Percentiles rank a stretch among this genome's conserved stretches.
Conservation (phyloP, 2,888 invertebrate species). For the Fragum fragum region DNA sequence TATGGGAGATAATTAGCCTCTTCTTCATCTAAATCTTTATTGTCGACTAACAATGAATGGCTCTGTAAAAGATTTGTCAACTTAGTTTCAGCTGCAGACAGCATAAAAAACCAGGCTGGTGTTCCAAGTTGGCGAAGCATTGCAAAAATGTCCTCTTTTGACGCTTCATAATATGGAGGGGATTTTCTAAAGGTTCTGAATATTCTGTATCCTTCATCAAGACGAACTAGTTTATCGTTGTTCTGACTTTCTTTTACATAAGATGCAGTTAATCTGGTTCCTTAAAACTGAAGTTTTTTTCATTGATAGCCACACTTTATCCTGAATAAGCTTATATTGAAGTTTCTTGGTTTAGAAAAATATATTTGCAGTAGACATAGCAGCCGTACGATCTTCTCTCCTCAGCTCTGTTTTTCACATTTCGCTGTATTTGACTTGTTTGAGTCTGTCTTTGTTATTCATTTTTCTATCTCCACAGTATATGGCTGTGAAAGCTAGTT, state of each 20-base stretch:
- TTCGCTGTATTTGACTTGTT: conserved; percentile 35
- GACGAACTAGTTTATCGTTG: conserved; percentile 25
- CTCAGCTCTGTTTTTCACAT: conserved; percentile 48
- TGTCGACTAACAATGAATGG: conserved; percentile 21
- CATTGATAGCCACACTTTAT: conserved; percentile 23
- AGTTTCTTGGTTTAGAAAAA: conserved; percentile 58
- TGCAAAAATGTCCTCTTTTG: conserved; percentile 42
- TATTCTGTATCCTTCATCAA: conserved; percentile 45
- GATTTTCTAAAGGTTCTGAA: conserved; percentile 55
- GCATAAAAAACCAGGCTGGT: conserved; percentile 19
- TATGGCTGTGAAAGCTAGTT: conserved; percentile 45
- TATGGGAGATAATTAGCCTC: conserved; percentile 15
- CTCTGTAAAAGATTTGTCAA: neutral
- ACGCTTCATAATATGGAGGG: conserved; percentile 60
- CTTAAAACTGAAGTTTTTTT: conserved; percentile 39
- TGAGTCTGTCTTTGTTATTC: conserved; percentile 23
- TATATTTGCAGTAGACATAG: conserved; percentile 42
- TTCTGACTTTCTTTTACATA: conserved; percentile 10
- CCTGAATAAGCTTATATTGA: conserved; percentile 41
- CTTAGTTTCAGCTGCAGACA: conserved; percentile 18
- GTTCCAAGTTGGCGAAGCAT: conserved; percentile 24
- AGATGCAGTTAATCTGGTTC: conserved; percentile 25
- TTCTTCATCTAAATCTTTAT: conserved; percentile 14
- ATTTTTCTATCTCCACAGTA: conserved; percentile 45
- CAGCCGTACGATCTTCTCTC: conserved; percentile 46